Base-by-base conservation (phyloP, 2,113 vertebrate species). In the Lontra canadensis region DNA sequence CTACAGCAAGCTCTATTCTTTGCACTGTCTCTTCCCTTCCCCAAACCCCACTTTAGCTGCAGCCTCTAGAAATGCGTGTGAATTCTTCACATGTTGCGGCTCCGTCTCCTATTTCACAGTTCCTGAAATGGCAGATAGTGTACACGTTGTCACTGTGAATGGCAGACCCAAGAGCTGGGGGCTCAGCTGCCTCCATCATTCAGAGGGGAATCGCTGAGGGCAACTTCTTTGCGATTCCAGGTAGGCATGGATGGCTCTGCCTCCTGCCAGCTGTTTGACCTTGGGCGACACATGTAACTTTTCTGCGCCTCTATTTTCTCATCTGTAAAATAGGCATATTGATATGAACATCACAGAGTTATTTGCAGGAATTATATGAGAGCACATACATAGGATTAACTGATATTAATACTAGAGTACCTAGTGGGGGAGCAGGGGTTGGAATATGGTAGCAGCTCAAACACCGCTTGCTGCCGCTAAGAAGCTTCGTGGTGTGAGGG, bases 51-150 rank as follows among this genome's bases (percentile, higher is more conserved):
- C 57, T 88, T 92, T 74, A 94, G 84, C 39, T 34, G 59, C 89
- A 91, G 78, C 88, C n/a, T 97, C 69, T 47, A 95, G 85, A 94
- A 89, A 86, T 2, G 67, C 67, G 44, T 88, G 57, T 90, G 91
- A 79, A 86, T 91, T 76, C 39, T 57, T 84, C 86, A 79, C 88
- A 96, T 63, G 55, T 21, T 93, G 94, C 97, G 13, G 20, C 47
- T 94, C 84, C 63, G 20, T 90, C 80, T 96, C 85, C 63, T 25
- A 42, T 95, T 91, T 94, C 91, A 90, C 39, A 42, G 97, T 47
- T 95, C 52, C 71, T 71, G 25, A 94, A 97, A 93, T 44, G 67
- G 95, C 93, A 95, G 76, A 93, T 67, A 90, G 55, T 83, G 59
- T 83, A 85, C 84, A 93, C 74, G 59, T 86, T 95, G 93, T 93